These are phyloP conservation scores for Xiphophorus couchianus DNA, from an alignment of 2,113 vertebrate genomes.

Conservation along the genomic window DNA sequence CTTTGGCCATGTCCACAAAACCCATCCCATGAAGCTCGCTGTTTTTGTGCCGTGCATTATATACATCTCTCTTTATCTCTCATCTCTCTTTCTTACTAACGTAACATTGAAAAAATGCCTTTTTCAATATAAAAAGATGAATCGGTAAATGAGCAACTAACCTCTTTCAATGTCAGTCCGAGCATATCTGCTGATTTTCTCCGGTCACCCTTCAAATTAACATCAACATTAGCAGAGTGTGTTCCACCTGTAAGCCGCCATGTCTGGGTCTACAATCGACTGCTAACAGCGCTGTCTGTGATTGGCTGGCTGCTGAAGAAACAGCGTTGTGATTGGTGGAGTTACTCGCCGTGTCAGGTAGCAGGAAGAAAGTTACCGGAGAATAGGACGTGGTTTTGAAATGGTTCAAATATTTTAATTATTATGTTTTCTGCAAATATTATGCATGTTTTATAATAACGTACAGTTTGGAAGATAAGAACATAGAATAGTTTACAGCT, in stretches of 20 bases:
- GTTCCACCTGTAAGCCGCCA: slow-evolving; percentile 55
- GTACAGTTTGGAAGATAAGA: background rate
- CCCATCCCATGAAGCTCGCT: too few relatives aligned
- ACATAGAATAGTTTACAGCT: background rate
- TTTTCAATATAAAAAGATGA: background rate
- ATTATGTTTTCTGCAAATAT: rapidly evolving
- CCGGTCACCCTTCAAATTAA: background rate
- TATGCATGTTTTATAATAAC: background rate
- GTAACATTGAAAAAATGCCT: background rate
- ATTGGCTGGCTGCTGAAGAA: slow-evolving; percentile 77
- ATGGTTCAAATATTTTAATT: too few relatives aligned
- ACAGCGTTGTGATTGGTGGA: slow-evolving; percentile 75
- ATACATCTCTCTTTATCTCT: too few relatives aligned
- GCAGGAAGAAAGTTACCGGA: background rate
- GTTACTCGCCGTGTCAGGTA: rapidly evolving
- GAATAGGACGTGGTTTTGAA: slow-evolving; percentile 15
- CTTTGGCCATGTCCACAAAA: background rate
- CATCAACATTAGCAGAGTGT: slow-evolving; percentile 40
- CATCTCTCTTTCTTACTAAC: too few relatives aligned
- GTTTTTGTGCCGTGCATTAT: too few relatives aligned
- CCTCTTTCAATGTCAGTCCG: slow-evolving; percentile 85
- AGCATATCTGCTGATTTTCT: slow-evolving; percentile 73
- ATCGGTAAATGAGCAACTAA: slow-evolving; percentile 58
- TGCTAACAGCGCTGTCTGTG: slow-evolving; percentile 38
- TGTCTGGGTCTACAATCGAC: slow-evolving; percentile 45